Conservation (phyloP, 2,113 vertebrate species). For the Fregata magnificens region DNA sequence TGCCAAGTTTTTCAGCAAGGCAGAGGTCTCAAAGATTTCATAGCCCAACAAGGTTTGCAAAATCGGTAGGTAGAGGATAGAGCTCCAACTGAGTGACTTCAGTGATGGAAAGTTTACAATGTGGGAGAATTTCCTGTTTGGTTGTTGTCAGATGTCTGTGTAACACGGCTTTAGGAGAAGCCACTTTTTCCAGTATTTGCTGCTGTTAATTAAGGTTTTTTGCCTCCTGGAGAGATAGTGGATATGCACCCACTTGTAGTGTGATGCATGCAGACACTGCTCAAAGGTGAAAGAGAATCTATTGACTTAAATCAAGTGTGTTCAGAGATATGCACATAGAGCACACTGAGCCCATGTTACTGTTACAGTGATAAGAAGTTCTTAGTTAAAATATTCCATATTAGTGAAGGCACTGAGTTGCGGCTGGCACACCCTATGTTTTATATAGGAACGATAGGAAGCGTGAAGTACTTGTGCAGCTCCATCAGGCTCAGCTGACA, state of each 20-base stretch:
- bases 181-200: background rate
- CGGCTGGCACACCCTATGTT: background rate
- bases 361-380: background rate
- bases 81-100: background rate
- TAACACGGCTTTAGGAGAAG: background rate
- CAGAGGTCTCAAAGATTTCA: background rate
- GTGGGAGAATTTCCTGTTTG: background rate
- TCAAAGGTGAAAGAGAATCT: background rate
- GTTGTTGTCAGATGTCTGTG: background rate
- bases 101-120: background rate
- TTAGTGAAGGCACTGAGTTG: background rate
- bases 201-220: background rate
- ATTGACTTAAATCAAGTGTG: too few relatives aligned
- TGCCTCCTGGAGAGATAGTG: background rate
- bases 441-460: too few relatives aligned
- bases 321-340: accelerated
- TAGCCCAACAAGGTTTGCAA: background rate
- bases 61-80: background rate
- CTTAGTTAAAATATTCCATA: accelerated
- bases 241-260: background rate
- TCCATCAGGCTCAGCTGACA: background rate
- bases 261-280: background rate
- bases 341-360: background rate
- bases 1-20: background rate
- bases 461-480: background rate